A percentile compares a stretch with the other conserved stretches of the same genome.
These are phyloP conservation scores for Shargacucullia verbasci DNA, from an alignment of 2,888 invertebrate genomes.

Conservation along the genomic window DNA sequence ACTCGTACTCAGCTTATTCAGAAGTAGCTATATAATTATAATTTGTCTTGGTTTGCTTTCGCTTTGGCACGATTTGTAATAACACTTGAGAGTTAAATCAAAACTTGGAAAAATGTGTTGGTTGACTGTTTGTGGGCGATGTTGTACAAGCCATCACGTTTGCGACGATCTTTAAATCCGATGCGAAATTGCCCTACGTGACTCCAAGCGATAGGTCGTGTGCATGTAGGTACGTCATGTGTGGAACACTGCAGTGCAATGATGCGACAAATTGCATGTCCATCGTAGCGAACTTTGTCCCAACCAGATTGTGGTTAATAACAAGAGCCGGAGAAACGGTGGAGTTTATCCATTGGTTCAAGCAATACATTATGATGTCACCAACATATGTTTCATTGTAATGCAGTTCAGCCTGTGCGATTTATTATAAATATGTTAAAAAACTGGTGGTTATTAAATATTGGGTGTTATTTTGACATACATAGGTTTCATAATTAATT, in stretches of 20 bases:
- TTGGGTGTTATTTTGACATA: no score
- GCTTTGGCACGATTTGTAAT: constrained; percentile 9
- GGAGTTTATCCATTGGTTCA: background rate
- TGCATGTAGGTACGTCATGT: constrained; percentile 21
- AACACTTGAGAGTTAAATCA: background rate
- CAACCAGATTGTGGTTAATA: constrained; percentile 9
- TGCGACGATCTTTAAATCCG: constrained; percentile 43
- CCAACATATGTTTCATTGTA: background rate
- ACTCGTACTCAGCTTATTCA: constrained; percentile 4
- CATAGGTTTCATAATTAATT: no score
- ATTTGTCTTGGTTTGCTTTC: background rate
- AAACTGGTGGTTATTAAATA: no score
- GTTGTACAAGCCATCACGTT: constrained; percentile 23
- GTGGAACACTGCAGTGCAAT: constrained; percentile 40
- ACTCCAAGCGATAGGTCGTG: constrained; percentile 6
- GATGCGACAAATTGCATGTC: constrained; percentile 49
- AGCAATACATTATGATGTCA: background rate
- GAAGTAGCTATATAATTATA: background rate
- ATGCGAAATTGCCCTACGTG: constrained; percentile 42
- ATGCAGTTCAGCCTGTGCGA: no score
- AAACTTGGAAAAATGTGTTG: constrained; percentile 6
- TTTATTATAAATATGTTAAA: no score
- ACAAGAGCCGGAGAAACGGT: background rate
- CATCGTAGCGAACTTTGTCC: constrained; percentile 15
- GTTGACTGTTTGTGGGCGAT: constrained; percentile 6